Base-by-base conservation (phyloP, 2,888 invertebrate genomes). In the Trachelus troglodyta region DNA sequence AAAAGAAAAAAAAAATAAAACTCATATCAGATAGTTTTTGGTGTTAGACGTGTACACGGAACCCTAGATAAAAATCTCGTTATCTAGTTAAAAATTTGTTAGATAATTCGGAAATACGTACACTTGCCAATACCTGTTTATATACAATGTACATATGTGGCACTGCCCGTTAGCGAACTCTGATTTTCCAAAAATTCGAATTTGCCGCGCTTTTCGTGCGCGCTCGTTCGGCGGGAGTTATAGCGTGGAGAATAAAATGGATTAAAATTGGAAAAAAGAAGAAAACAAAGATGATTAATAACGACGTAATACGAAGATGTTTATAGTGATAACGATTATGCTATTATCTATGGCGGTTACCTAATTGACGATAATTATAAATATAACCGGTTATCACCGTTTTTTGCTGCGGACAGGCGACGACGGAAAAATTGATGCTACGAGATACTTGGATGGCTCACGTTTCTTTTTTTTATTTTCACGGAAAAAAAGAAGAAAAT, bases 11-110 rank as follows among this genome's bases (percentile, higher is more conserved):
- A 87, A 87, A 87, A 86, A 87, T 86, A 85, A 89, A 89, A 91
- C 90, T 90, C 91, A 91, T 91, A 91, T 91, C 91, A 91, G 86
- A 89, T 91, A 91, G 91, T 91, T 91, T 88, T 91, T 89, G 89
- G 87, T 91, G 91, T 91, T 91, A 91, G 91, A 89, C 88, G 90
- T 91, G 91, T 91, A 91, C 89, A 23, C 56, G 56, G 23, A 90
- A 87, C 86, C 82, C 82, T 84, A 84, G 83, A 83, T 83, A 83
- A 89, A 79, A 90, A 89, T 90, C 89, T 91, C 91, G 91, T 91
- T 91, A 91, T 90, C 90, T 91, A 91, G 89, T 91, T 90, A 88
- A 89, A 78, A 89, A 81, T 82, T 83, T 82, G 81, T 84, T 84
- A 84, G 83, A 82, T 84, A 81, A 84, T 82, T 83, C 81, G 80